Conservation (phyloP, 2,888 invertebrate genomes). For the Galerucella calmariensis region DNA sequence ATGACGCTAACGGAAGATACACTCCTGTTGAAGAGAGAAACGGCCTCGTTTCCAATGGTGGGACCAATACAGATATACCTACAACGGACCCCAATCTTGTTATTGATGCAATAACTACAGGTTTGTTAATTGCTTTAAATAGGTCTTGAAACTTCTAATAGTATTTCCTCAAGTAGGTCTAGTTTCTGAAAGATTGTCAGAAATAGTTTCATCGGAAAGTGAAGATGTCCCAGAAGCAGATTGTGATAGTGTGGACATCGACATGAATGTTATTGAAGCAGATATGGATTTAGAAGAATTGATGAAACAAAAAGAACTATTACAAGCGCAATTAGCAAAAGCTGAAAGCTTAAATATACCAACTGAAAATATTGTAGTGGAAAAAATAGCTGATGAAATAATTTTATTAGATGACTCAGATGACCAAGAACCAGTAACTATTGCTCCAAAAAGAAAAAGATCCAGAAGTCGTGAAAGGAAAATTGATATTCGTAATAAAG, state of each 20-base stretch:
- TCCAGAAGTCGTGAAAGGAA: conserved; percentile 63
- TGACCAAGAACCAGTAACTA: conserved; percentile 58
- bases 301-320: conserved; percentile 87
- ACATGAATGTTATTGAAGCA: conserved; percentile 81
- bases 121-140: conserved; percentile 5
- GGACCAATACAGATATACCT: conserved; percentile 66
- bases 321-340: conserved; percentile 84
- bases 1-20: conserved; percentile 58
- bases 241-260: conserved; percentile 76
- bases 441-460: conserved; percentile 55
- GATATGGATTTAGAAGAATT: conserved; percentile 89
- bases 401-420: conserved; percentile 75
- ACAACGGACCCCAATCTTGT: conserved; percentile 67
- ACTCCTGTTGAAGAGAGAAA: conserved; percentile 52
- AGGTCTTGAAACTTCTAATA: background rate
- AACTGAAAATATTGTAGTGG: conserved; percentile 54
- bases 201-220: conserved; percentile 77
- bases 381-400: conserved; percentile 67
- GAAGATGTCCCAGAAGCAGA: conserved; percentile 71
- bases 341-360: conserved; percentile 65
- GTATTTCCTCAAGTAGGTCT: conserved; percentile 45
- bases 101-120: conserved; percentile 67
- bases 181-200: conserved; percentile 51
- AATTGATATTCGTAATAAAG: conserved; percentile 57
- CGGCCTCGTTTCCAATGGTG: conserved; percentile 49